These are phyloP conservation scores for Phrynocephalus guinanensis DNA, from an alignment of 2,797 vertebrate genomes.

Conservation along the genomic window DNA sequence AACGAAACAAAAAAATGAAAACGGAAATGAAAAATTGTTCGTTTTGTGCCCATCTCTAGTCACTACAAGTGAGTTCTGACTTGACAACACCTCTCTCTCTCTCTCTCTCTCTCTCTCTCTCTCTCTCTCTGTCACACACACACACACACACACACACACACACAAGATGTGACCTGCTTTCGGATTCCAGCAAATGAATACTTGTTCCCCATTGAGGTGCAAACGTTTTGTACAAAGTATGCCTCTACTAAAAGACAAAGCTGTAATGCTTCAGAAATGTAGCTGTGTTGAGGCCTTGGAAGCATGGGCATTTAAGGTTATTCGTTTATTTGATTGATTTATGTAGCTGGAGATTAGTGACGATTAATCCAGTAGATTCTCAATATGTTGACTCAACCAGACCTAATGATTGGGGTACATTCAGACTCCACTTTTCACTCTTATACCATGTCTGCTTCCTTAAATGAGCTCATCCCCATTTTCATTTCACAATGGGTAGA, in stretches of 20 bases:
- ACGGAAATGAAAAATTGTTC: no score
- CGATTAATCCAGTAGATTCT: not conserved
- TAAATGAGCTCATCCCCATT: constrained; percentile 13
- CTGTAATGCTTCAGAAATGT: not conserved
- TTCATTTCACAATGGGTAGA: constrained; percentile 19
- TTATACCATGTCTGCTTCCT: not conserved
- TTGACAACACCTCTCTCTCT: no score
- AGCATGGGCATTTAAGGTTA: not conserved
- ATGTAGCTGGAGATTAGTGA: not conserved
- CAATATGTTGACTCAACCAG: not conserved
- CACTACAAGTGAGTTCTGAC: no score
- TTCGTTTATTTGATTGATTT: not conserved
- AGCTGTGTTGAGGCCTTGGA: not conserved
- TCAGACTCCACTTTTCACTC: not conserved
- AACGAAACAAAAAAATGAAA: no score
- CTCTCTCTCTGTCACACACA: no score
- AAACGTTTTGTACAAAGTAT: no score
- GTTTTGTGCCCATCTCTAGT: no score
- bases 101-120: no score
- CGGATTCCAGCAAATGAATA: no score
- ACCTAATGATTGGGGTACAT: not conserved
- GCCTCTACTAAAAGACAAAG: not conserved
- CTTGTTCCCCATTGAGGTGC: no score
- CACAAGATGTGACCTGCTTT: no score
- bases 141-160: no score